Base-by-base conservation (phyloP, 2,888 invertebrate species). In the Dryobota labecula region DNA sequence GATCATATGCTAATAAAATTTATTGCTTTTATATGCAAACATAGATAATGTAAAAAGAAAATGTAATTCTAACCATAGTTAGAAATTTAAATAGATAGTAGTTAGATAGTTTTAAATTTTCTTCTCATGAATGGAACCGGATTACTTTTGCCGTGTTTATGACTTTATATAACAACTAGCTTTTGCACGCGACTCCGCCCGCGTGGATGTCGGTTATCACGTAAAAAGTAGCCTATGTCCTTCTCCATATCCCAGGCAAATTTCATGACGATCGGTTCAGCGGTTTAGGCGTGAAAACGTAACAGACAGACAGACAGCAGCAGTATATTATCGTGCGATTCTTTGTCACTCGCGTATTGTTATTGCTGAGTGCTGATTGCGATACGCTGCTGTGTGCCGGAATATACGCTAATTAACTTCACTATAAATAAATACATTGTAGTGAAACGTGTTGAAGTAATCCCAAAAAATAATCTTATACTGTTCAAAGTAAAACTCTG, bases 301-400 rank as follows among this genome's bases (percentile, higher is more conserved):
- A n/a, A 20, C n/a, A n/a, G n/a, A n/a, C n/a, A n/a, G n/a, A n/a
- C n/a, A n/a, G n/a, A n/a, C n/a, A 54, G 30, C 11, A 20, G 30
- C 11, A 11, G 53, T 9, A 30, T 11, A 30, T 11, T 11, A 30
- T 5, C n/a, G 11, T 9, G 30, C 11, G 18, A 18, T 18, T 11
- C 43, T 33, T 47, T 62, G 36, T n/a, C 20, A 27, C 5, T 27
- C 0, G 65, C 53, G 67, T 69, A 53, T 43, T 66, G 43, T 54
- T 54, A n/a, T n/a, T 36, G 43, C 9, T 45, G 18, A 27, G 20
- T 53, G 33, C 15, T 27, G 41, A n/a, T 3, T 27, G 53, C n/a
- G 18, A 27, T 45, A 54, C 27, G 27, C n/a, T 5, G 15, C 8
- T 13, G n/a, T 45, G 6, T 20, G 11, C 1, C 3, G 18, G 15